Evolutionary conservation across 1,140 invertebrate species (phyloP), one percentile per base, ranked within the genome.

Genomic region (Globodera ellingtonae): DNA sequence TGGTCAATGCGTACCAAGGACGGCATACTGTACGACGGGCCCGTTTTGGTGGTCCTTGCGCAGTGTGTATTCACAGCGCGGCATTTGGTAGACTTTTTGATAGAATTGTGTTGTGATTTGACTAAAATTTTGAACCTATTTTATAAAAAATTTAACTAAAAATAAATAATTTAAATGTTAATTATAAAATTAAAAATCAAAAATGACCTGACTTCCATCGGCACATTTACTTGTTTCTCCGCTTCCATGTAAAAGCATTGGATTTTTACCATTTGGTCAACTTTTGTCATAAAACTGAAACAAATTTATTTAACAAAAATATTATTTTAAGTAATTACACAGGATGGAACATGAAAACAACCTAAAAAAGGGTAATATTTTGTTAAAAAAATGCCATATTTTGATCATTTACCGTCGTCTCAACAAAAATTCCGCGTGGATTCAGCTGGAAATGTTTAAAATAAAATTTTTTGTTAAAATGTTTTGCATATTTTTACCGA

Each of bases 201-300:
- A 24, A 10, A 72, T 73, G 21, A 88, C 87, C 87, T 88, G 47
- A 89, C 87, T 83, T 89, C 89, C 65, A 89, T 65, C 18, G 87
- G 88, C 15, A 85, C 83, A n/a, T 84, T 85, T 0, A 89, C 87
- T 56, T 79, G 72, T 66, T 89, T 89, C 21, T 89, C 88, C 5
- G 87, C 88, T 83, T 89, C 87, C 87, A 89, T 89, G 78, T 89
- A 89, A 80, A 89, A 89, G 72, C 87, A 89, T 84, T 89, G 87
- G 59, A 89, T 82, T 72, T 89, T 89, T 6, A 89, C 87, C 56
- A 82, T 89, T 77, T 89, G 87, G 80, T 89, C 87, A 4, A 89
- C 81, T 82, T 89, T 89, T 15, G 87, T 89, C 87, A 89, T 89
- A 75, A 89, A 88, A 46, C 85, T 85, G 56, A 83, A 72, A 71